Base-by-base conservation (phyloP, 64 coral and sea anemone genomes). In the Montipora foliosa region DNA sequence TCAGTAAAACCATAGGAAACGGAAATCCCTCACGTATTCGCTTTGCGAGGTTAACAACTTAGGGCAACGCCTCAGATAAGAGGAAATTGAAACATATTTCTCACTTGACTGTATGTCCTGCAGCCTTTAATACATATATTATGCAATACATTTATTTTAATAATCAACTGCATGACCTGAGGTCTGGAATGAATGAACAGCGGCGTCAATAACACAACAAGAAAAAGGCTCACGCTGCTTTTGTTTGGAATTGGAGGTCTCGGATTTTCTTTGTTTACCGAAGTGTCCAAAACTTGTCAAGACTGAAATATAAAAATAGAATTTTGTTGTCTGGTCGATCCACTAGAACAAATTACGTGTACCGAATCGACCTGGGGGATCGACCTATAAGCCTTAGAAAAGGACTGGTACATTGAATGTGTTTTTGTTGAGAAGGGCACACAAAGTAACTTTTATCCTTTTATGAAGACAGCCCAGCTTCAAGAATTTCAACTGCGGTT, bases 11-110 rank as follows among this genome's bases (percentile, higher is more conserved):
- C 16, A 17, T 48, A 11, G 76, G 47, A 78, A 78, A 19, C 76
- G 76, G 76, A 78, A 78, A 78, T 49, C 76, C 46, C 5, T 78
- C 76, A 78, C 76, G 76, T 78, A 78, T 46, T 78, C 47, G 44
- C 5, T 78, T 47, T 71, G 68, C 19, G 20, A 71, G 68, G 68
- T 71, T 71, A 24, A 71, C 68, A 71, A 71, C 5, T 71, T 22
- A 21, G 68, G 68, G 20, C 68, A 24, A 71, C 19, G 68, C 20
- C 20, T 71, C 68, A 71, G 68, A 71, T 71, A 71, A 76, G 29
- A 6, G 22, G 25, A 76, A 76, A 9, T 9, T 25, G 19, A 22
- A 8, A 8, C n/a, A 37, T 0, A 37, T 8, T 22, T 74, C 21
- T 74, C 21, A 3, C 5, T 68, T 68, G 4, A n/a, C 64, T 17